Conservation (phyloP, 2,888 invertebrate genomes). For the Amphiduros pacificus region DNA sequence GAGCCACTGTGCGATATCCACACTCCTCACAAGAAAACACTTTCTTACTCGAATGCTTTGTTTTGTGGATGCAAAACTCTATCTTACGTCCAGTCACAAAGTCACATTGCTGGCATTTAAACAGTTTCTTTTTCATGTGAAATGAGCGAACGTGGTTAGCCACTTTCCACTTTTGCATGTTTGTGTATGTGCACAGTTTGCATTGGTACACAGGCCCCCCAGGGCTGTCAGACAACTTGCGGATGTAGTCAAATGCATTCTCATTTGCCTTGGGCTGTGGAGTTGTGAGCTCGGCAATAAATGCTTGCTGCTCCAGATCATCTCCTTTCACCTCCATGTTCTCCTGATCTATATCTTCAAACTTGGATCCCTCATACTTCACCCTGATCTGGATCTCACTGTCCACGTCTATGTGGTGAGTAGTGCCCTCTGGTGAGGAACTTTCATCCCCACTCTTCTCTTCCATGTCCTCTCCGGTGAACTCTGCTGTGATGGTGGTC, state of each 20-base stretch:
- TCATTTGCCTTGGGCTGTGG: slow-evolving; percentile 2
- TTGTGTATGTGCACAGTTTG: slow-evolving; percentile 72
- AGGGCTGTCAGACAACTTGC: background rate
- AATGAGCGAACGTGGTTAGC: slow-evolving; percentile 74
- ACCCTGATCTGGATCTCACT: background rate
- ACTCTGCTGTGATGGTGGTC: background rate
- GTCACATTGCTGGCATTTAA: slow-evolving; percentile 86
- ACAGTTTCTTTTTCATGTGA: slow-evolving; percentile 78
- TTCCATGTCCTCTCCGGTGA: slow-evolving; percentile 9
- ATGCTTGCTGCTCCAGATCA: background rate
- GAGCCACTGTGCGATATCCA: slow-evolving; percentile 87
- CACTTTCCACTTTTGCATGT: slow-evolving; percentile 69
- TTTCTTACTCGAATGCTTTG: slow-evolving; percentile 38
- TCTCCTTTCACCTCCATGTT: slow-evolving; percentile 1
- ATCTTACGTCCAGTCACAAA: slow-evolving; percentile 81
- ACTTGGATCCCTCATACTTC: too few species aligned
- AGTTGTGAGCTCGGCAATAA: background rate
- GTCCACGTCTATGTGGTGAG: background rate
- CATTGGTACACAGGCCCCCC: slow-evolving; percentile 62
- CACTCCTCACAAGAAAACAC: slow-evolving; percentile 83
- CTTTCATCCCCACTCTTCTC: background rate
- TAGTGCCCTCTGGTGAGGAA: slow-evolving; percentile 5
- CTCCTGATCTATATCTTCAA: slow-evolving; percentile 4
- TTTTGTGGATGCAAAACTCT: slow-evolving; percentile 76
- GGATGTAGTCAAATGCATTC: slow-evolving; percentile 7